Evolutionary conservation across 2,888 invertebrate species (phyloP).

Genomic region (Diloba caeruleocephala): DNA sequence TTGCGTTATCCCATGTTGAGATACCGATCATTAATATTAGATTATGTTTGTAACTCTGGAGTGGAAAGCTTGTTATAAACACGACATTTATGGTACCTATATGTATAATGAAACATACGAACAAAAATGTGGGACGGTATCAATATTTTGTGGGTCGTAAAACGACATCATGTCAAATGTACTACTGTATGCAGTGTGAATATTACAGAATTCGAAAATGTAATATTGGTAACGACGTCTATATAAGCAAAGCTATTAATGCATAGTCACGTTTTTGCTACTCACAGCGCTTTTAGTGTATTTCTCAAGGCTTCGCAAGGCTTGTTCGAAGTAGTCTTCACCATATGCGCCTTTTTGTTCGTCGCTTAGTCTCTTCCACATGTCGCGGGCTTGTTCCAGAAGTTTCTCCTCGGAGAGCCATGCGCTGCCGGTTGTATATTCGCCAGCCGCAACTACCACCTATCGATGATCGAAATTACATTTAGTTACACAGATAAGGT

Average conservation of each 20-base stretch:
- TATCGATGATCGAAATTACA: constrained; percentile 43
- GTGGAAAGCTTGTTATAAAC: constrained; percentile 20
- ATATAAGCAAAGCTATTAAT: constrained; percentile 39
- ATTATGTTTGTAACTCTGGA: too few species aligned
- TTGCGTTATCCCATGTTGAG: too few species aligned
- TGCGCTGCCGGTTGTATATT: constrained; percentile 94
- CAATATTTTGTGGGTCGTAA: constrained; percentile 27
- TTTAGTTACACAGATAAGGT: neutral
- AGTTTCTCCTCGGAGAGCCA: constrained; percentile 92
- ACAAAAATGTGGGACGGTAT: constrained; percentile 22
- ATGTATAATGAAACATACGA: constrained; percentile 2
- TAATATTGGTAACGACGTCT: neutral
- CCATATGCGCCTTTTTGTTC: constrained; percentile 94
- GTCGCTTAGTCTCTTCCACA: constrained; percentile 95
- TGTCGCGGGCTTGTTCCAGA: constrained; percentile 92
- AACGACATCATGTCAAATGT: constrained; percentile 9
- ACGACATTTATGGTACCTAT: constrained; percentile 3
- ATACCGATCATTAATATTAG: too few species aligned
- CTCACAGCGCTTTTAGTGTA: constrained; percentile 92
- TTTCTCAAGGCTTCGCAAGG: constrained; percentile 93
- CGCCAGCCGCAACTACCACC: constrained; percentile 95
- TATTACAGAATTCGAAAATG: too few species aligned
- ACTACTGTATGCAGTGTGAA: neutral
- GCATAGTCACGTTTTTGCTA: constrained; percentile 62
- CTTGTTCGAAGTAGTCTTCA: constrained; percentile 94